phyloP scores from a whole-genome alignment of 2,888 invertebrate genomes.

The Chouioia cunea region DNA sequence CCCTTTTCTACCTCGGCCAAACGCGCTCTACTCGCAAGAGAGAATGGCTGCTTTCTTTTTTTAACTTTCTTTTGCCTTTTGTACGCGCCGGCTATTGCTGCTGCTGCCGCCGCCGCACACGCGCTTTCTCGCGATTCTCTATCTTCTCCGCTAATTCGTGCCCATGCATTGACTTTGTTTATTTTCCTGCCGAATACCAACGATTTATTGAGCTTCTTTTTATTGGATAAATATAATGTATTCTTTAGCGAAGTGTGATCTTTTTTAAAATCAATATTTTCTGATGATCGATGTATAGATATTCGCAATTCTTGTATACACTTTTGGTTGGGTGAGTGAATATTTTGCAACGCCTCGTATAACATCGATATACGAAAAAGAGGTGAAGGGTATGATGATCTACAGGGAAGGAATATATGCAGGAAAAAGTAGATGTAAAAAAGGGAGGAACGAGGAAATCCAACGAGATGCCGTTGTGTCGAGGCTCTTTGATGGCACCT shows the following conservation, averaged over 20 bases:
- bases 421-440: constrained; percentile 12
- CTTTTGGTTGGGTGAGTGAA: too few relatives aligned
- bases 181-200: too few relatives aligned
- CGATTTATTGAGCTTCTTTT: too few relatives aligned
- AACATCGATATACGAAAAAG: too few relatives aligned
- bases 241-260: too few relatives aligned
- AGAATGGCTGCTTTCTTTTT: too few relatives aligned
- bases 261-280: too few relatives aligned
- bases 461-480: constrained; percentile 49
- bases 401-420: not conserved
- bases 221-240: too few relatives aligned
- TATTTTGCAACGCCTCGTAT: too few relatives aligned
- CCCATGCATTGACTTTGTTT: not conserved
- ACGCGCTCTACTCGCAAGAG: not conserved
- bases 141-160: not conserved
- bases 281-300: too few relatives aligned
- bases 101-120: not conserved
- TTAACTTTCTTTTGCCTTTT: not conserved
- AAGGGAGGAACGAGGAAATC: constrained; percentile 31
- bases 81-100: not conserved
- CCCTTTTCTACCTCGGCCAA: constrained; percentile 38
- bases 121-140: constrained; percentile 17
- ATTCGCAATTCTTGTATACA: too few relatives aligned
- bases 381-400: too few relatives aligned
- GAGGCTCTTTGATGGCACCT: constrained; percentile 50